phyloP scores from a whole-genome alignment of 2,888 invertebrate genomes.

The Bursaphelenchus okinawaensis region DNA sequence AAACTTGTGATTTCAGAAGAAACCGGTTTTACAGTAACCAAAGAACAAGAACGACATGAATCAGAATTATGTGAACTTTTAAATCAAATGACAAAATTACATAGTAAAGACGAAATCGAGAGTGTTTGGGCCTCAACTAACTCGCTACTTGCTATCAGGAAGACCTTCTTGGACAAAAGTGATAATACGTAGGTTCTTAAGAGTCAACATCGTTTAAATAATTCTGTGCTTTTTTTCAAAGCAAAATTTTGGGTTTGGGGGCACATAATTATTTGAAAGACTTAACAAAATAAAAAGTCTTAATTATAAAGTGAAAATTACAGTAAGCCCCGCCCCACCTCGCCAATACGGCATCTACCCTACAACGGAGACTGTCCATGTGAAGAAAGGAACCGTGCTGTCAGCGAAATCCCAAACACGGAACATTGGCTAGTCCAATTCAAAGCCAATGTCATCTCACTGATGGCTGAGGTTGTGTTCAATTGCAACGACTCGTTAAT shows the following conservation, averaged over 20 bases:
- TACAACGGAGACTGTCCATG: not conserved
- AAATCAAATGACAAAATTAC: not conserved
- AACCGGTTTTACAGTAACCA: not conserved
- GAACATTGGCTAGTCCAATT: slow-evolving; percentile 24
- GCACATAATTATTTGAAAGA: no score
- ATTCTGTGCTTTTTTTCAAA: no score
- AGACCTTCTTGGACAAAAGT: not conserved
- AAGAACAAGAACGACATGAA: slow-evolving; percentile 1
- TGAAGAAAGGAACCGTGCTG: not conserved
- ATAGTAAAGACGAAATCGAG: not conserved
- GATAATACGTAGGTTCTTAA: no score
- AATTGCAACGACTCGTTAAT: slow-evolving; percentile 23
- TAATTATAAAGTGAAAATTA: no score
- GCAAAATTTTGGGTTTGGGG: no score
- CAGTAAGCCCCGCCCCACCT: not conserved
- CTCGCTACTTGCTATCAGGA: not conserved
- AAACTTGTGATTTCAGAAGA: no score
- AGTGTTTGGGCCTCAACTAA: not conserved
- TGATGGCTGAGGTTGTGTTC: slow-evolving; percentile 22
- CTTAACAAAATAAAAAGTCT: no score
- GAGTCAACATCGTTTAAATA: no score
- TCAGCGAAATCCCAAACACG: not conserved
- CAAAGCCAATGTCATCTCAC: not conserved
- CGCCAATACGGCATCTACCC: not conserved
- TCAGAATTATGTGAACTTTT: slow-evolving; percentile 1